A percentile compares a stretch with the other conserved stretches of the same genome.
These are phyloP conservation scores for Serranus cabrilla DNA, from an alignment of 2,797 vertebrate genomes.

Conservation along the genomic window DNA sequence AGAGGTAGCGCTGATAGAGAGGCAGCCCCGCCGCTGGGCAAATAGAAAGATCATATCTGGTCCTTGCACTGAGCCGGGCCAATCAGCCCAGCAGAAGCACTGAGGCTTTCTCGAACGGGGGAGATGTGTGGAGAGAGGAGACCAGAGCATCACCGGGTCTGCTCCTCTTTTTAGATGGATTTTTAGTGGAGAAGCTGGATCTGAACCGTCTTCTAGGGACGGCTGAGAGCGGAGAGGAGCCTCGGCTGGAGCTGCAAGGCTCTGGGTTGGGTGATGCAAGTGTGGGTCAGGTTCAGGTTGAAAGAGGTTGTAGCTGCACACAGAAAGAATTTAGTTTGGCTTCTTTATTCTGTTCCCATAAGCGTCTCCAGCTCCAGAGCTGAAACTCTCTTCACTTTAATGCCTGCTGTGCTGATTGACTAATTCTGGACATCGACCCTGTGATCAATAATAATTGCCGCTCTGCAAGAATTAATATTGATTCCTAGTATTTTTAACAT, in stretches of 20 bases:
- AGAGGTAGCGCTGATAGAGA: slow-evolving; percentile 82
- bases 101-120: slow-evolving; percentile 67
- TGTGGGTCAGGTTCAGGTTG: slow-evolving; percentile 33
- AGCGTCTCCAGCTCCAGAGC: slow-evolving; percentile 2
- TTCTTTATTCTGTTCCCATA: slow-evolving; percentile 31
- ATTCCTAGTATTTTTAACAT: slow-evolving; percentile 39
- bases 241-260: slow-evolving; percentile 22
- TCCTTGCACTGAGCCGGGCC: slow-evolving; percentile 68
- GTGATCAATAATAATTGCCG: slow-evolving; percentile 54
- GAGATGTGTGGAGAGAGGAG: slow-evolving; percentile 70
- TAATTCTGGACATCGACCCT: slow-evolving; percentile 29
- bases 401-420: slow-evolving; percentile 32
- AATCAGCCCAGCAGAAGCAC: slow-evolving; percentile 75
- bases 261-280: slow-evolving; percentile 20
- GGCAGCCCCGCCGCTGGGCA: slow-evolving; percentile 81
- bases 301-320: slow-evolving; percentile 23
- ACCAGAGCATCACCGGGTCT: slow-evolving; percentile 57
- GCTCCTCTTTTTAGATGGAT: slow-evolving; percentile 58
- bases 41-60: slow-evolving; percentile 88
- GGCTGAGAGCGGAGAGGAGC: slow-evolving; percentile 44
- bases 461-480: slow-evolving; percentile 55
- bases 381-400: slow-evolving; percentile 23
- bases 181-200: slow-evolving; percentile 66
- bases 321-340: slow-evolving; percentile 14
- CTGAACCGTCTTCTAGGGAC: slow-evolving; percentile 30